A percentile compares a stretch with the other conserved stretches of the same genome.
These are phyloP conservation scores for Megalopta genalis DNA, from an alignment of 1,140 invertebrate species.

Conservation along the genomic window DNA sequence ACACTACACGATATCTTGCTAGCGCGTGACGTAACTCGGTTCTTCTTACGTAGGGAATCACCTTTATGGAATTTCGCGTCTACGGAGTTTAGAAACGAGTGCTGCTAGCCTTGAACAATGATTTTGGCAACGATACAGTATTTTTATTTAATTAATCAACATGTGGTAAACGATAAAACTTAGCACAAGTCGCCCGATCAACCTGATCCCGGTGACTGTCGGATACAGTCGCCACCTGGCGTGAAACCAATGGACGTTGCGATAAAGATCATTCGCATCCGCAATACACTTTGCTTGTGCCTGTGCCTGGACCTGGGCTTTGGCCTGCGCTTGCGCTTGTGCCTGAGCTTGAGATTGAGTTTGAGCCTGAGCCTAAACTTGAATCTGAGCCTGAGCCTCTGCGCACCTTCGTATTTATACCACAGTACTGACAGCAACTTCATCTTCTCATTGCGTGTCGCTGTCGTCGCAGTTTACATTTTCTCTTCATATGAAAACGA, in stretches of 20 bases:
- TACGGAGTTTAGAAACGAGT: conserved; percentile 43
- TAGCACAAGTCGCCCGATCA: conserved; percentile 68
- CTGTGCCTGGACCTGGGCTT: too few species aligned
- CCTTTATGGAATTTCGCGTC: conserved; percentile 28
- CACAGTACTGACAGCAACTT: not conserved
- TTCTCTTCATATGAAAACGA: conserved; percentile 18
- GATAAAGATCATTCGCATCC: conserved; percentile 38
- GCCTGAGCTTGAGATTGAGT: too few species aligned
- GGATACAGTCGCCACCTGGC: conserved; percentile 63
- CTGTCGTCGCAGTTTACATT: not conserved
- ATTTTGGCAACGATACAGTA: conserved; percentile 45
- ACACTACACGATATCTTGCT: conserved; percentile 55
- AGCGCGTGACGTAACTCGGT: conserved; percentile 63
- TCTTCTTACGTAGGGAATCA: conserved; percentile 34
- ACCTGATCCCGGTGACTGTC: conserved; percentile 69
- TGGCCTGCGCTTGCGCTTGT: too few species aligned
- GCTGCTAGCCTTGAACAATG: conserved; percentile 36
- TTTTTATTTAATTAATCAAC: conserved; percentile 68
- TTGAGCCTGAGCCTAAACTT: too few species aligned
- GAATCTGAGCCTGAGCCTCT: too few species aligned
- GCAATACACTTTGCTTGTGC: conserved; percentile 18
- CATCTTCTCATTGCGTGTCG: conserved; percentile 15
- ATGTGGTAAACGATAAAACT: conserved; percentile 71
- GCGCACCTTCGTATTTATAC: too few species aligned
- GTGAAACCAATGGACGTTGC: conserved; percentile 7